These are phyloP conservation scores for Protonibea diacanthus DNA, from an alignment of 2,797 vertebrate genomes.

Conservation along the genomic window DNA sequence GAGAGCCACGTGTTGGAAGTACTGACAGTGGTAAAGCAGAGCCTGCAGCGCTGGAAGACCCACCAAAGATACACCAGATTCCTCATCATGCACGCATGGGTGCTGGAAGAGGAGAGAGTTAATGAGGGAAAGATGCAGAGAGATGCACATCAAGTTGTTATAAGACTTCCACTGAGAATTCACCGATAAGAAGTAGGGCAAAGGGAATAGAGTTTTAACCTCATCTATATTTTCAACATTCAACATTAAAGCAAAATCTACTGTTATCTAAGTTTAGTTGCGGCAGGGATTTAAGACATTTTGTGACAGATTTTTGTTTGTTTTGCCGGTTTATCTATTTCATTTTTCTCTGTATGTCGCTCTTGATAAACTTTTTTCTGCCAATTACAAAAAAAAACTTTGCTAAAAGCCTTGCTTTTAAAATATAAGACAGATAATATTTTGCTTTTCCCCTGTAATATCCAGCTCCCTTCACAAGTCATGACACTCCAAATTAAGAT, in stretches of 20 bases:
- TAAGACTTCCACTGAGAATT: neutral
- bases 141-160: neutral
- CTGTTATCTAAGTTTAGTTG: too few species aligned
- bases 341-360: neutral
- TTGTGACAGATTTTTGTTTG: too few species aligned
- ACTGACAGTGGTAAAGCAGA: conserved; percentile 92
- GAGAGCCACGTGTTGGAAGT: conserved; percentile 91
- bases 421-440: neutral
- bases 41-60: conserved; percentile 93
- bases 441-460: conserved; percentile 7
- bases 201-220: neutral
- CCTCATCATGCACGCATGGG: conserved; percentile 94
- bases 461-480: neutral
- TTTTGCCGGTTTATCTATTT: too few species aligned
- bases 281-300: too few species aligned
- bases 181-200: neutral
- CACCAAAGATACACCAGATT: conserved; percentile 89
- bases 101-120: conserved; percentile 81
- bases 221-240: neutral
- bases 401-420: neutral
- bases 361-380: neutral
- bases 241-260: neutral
- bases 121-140: neutral
- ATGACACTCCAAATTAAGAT: conserved; percentile 36
- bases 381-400: neutral